Base-by-base conservation (phyloP, 2,113 vertebrate genomes). In the Otolemur garnettii region DNA sequence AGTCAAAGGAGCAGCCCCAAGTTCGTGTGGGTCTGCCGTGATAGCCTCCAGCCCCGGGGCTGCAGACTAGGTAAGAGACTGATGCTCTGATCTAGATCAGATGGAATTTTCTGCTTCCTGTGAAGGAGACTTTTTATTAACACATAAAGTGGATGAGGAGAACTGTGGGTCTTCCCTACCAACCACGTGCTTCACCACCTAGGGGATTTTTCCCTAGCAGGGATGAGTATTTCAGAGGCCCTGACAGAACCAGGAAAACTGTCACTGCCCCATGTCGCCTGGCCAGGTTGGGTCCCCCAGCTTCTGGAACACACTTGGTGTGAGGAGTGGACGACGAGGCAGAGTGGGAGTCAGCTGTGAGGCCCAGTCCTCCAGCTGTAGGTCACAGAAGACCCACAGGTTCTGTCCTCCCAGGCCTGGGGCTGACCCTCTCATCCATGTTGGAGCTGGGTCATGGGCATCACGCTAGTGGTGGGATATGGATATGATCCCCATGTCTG, bases 391-490 rank as follows among this genome's bases (percentile, higher is more conserved):
- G 71, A 11, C 59, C 68, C 24, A 28, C 7, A 66, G 68, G 59
- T 2, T n/a, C 19, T 19, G 4, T 35, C 24, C 33, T 13, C 26
- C 6, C 1, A 0, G 74, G 17, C 30, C 68, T 24, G 9, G 4
- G 17, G 22, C 4, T 3, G 15, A 50, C 45, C 30, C 33, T 59
- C 62, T 33, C 60, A 5, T 55, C 3, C 50, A 21, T 26, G 14
- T 17, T 33, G 71, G 24, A 42, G 60, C 59, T n/a, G 72, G n/a
- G 45, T 33, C 19, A 33, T 1, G 55, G 62, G 14, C 19, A 35
- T 3, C 0, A 0, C 17, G n/a, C 19, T 62, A 12, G 8, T 13
- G 62, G 13, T 9, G 6, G n/a, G 50, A 30, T 1, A 7, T 7
- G 21, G 28, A 11, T 17, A 10, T 26, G 35, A 53, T 62, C 24